Percentiles rank a stretch among this genome's conserved stretches.
Conservation (phyloP, 2,888 invertebrate genomes). For the Phyto melanocephala region DNA sequence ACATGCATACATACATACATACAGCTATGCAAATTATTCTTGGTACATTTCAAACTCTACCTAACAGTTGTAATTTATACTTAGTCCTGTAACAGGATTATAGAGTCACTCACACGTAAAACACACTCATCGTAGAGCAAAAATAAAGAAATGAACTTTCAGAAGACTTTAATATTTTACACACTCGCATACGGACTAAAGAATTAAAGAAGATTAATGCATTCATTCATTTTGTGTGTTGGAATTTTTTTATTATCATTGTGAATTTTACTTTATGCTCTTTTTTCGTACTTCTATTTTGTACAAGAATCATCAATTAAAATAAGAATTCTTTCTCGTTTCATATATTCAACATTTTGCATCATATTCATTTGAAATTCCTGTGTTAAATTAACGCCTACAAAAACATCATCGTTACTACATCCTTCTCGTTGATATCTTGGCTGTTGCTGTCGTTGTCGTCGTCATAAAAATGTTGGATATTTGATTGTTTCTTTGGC, state of each 20-base stretch:
- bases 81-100: slow-evolving; percentile 36
- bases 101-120: neutral
- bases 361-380: slow-evolving; percentile 58
- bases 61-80: slow-evolving; percentile 31
- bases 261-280: slow-evolving; percentile 20
- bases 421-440: neutral
- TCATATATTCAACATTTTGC: slow-evolving; percentile 53
- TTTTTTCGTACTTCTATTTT: slow-evolving; percentile 13
- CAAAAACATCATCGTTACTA: slow-evolving; percentile 17
- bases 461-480: slow-evolving; percentile 45
- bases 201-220: slow-evolving; percentile 55
- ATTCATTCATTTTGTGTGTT: slow-evolving; percentile 37
- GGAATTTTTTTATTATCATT: slow-evolving; percentile 41
- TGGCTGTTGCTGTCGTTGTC: neutral
- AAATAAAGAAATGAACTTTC: neutral
- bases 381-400: slow-evolving; percentile 57
- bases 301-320: slow-evolving; percentile 58
- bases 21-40: neutral
- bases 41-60: slow-evolving; percentile 4
- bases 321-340: slow-evolving; percentile 62
- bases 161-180: neutral
- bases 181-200: neutral
- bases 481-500: slow-evolving; percentile 51
- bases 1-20: neutral
- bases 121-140: neutral